These are phyloP conservation scores for Callopanchax toddi DNA, from an alignment of 2,113 vertebrate species.

Conservation along the genomic window DNA sequence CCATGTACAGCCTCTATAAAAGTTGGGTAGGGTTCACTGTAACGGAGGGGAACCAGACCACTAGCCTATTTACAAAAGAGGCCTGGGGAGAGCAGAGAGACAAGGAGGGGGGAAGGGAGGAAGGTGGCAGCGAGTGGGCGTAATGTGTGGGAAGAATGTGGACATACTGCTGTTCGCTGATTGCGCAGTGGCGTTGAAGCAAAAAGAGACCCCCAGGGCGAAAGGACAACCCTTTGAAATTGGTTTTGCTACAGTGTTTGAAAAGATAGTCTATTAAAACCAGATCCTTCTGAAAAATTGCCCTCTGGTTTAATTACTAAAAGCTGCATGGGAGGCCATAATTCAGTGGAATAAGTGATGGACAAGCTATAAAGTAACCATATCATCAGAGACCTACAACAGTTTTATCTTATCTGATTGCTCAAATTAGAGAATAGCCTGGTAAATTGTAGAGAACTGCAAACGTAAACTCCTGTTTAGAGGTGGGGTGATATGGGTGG, in stretches of 20 bases:
- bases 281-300: slow-evolving; percentile 14
- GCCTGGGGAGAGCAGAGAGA: slow-evolving; percentile 9
- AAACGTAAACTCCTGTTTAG: slow-evolving; percentile 14
- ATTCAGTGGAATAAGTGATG: slow-evolving; percentile 22
- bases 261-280: slow-evolving; percentile 45
- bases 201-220: slow-evolving; percentile 27
- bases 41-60: slow-evolving; percentile 48
- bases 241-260: slow-evolving; percentile 39
- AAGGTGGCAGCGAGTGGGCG: slow-evolving; percentile 8
- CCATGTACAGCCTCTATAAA: slow-evolving; percentile 25
- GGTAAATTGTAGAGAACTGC: neutral
- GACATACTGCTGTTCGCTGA: slow-evolving; percentile 38
- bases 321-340: slow-evolving; percentile 1
- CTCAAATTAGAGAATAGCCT: neutral
- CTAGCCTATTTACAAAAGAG: slow-evolving; percentile 59
- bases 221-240: slow-evolving; percentile 46
- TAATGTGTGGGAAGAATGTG: slow-evolving; percentile 7
- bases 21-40: slow-evolving; percentile 10
- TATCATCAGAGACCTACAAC: slow-evolving; percentile 31
- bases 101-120: slow-evolving; percentile 18
- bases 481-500: slow-evolving; percentile 19
- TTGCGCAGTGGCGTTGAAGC: slow-evolving; percentile 30
- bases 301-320: slow-evolving; percentile 45
- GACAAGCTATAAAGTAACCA: neutral
- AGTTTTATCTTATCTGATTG: slow-evolving; percentile 20